These are phyloP conservation scores for Drosophila gunungcola DNA, from an alignment of 1,140 invertebrate species.

Conservation along the genomic window DNA sequence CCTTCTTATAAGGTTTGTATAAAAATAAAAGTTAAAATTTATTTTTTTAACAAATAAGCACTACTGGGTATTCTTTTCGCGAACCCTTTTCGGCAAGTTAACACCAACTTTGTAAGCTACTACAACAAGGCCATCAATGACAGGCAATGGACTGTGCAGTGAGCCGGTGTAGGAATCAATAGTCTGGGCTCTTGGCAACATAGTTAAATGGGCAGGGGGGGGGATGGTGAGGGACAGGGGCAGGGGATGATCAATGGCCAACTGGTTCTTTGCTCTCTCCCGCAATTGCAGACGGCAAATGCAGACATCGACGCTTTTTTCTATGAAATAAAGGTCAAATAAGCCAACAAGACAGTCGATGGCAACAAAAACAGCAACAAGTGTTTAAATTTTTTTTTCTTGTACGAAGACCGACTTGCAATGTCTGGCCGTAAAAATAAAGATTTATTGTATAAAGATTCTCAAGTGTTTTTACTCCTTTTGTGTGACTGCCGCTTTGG, in stretches of 20 bases:
- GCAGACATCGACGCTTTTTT: conserved; percentile 68
- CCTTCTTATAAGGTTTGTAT: too few species aligned
- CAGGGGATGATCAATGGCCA: conserved; percentile 63
- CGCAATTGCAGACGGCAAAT: conserved; percentile 63
- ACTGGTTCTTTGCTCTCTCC: conserved; percentile 75
- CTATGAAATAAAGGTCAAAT: conserved; percentile 74
- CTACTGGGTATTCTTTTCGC: conserved; percentile 23
- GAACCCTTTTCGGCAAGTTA: not conserved
- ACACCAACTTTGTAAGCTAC: conserved; percentile 24
- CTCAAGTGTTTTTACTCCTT: conserved; percentile 46
- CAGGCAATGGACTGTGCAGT: conserved; percentile 32
- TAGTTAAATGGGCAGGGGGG: not conserved
- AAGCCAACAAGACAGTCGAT: conserved; percentile 48
- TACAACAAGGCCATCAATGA: conserved; percentile 68
- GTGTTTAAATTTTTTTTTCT: conserved; percentile 49
- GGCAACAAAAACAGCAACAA: conserved; percentile 60
- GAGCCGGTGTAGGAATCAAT: conserved; percentile 38
- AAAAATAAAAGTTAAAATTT: too few species aligned
- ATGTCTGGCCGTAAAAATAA: conserved; percentile 34
- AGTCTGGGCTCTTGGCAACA: conserved; percentile 38
- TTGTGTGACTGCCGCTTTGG: conserved; percentile 36
- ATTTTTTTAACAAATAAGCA: too few species aligned
- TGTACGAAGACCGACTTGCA: conserved; percentile 9
- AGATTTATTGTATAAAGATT: conserved; percentile 70
- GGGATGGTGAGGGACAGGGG: not conserved